A percentile compares a stretch with the other conserved stretches of the same genome.
These are phyloP conservation scores for Gerris lacustris DNA, from an alignment of 2,888 invertebrate genomes.

Conservation along the genomic window DNA sequence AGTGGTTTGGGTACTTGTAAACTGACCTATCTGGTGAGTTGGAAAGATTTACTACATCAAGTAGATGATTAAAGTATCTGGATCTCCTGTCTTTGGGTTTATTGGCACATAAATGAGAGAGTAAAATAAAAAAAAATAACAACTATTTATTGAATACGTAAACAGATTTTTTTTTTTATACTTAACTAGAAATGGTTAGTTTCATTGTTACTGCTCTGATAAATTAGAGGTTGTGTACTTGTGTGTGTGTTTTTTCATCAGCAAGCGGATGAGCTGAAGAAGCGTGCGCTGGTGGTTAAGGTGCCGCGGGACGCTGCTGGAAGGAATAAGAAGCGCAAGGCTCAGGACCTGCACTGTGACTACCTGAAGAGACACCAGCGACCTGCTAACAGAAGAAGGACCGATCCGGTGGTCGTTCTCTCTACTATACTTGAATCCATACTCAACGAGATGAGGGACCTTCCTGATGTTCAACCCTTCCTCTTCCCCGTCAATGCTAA, in stretches of 20 bases:
- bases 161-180: too few relatives aligned
- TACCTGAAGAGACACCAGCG: conserved; percentile 71
- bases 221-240: too few relatives aligned
- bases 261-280: conserved; percentile 75
- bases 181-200: too few relatives aligned
- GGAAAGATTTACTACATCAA: too few relatives aligned
- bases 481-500: conserved; percentile 88
- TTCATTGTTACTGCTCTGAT: too few relatives aligned
- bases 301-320: conserved; percentile 61
- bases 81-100: too few relatives aligned
- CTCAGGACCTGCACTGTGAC: conserved; percentile 70
- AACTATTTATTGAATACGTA: too few relatives aligned
- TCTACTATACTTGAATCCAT: conserved; percentile 84
- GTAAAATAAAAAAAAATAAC: too few relatives aligned
- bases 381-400: conserved; percentile 78
- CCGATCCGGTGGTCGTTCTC: conserved; percentile 91
- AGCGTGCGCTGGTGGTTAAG: conserved; percentile 62
- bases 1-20: too few relatives aligned
- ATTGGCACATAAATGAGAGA: too few relatives aligned
- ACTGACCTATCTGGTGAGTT: too few relatives aligned
- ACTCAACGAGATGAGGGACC: conserved; percentile 77
- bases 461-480: conserved; percentile 88
- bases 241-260: conserved; percentile 35
- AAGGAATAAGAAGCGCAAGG: conserved; percentile 49
- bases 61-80: too few relatives aligned